Evolutionary conservation across 1,140 invertebrate species (phyloP).

Genomic region (Manduca sexta): DNA sequence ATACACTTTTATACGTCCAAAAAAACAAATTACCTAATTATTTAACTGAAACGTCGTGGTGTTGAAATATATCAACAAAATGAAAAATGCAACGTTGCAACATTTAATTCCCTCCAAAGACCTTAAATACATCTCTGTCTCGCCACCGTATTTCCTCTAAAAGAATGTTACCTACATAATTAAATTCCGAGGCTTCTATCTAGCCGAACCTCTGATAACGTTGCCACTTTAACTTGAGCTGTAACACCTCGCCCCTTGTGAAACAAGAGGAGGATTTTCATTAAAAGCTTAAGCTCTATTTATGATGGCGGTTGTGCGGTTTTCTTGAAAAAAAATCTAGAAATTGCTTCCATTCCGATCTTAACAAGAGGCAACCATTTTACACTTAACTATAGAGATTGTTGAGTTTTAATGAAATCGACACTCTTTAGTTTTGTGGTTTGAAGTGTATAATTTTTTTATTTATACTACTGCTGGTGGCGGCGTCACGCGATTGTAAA

Average conservation of each 20-base stretch:
- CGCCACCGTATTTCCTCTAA: conserved; percentile 16
- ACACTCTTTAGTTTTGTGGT: background rate
- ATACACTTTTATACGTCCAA: too few species aligned
- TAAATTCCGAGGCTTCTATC: conserved; percentile 27
- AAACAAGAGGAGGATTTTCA: conserved; percentile 1
- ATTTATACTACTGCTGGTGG: too few species aligned
- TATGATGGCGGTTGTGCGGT: conserved; percentile 5
- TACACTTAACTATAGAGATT: conserved; percentile 3
- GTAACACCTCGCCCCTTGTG: conserved; percentile 1
- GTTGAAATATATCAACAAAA: too few species aligned
- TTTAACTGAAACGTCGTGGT: too few species aligned
- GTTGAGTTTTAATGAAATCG: too few species aligned
- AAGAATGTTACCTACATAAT: conserved; percentile 32
- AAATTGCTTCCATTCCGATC: conserved; percentile 25
- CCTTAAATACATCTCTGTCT: background rate
- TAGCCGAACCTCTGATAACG: conserved; percentile 14
- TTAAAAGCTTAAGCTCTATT: conserved; percentile 10
- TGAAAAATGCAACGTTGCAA: too few species aligned
- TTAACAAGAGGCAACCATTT: conserved; percentile 16
- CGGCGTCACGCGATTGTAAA: too few species aligned
- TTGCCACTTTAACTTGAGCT: conserved; percentile 16
- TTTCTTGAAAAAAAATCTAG: conserved; percentile 29
- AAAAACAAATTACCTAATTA: too few species aligned
- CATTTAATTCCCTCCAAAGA: background rate
- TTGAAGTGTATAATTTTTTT: background rate